These are phyloP conservation scores for Lindbergichthys nudifrons DNA, from an alignment of 2,797 vertebrate genomes.

Conservation along the genomic window DNA sequence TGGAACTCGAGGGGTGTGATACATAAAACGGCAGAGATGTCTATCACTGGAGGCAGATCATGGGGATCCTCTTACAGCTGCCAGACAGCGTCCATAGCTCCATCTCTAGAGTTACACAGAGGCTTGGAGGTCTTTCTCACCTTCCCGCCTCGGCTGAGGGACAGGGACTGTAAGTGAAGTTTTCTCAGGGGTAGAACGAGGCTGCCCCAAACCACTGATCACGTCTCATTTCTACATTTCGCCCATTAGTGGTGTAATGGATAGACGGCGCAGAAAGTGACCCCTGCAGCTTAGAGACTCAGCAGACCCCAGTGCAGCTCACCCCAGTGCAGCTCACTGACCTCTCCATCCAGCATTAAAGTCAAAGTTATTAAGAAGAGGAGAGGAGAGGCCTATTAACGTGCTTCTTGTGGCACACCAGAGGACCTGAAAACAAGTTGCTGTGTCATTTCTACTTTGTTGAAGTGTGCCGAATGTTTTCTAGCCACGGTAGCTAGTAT, in stretches of 20 bases:
- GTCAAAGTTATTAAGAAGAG: slow-evolving; percentile 20
- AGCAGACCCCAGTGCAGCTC: neutral
- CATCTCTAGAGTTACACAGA: slow-evolving; percentile 65
- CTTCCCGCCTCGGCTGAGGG: slow-evolving; percentile 31
- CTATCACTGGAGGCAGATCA: slow-evolving; percentile 35
- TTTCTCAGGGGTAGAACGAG: slow-evolving; percentile 13
- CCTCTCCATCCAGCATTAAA: slow-evolving; percentile 30
- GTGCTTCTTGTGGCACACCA: slow-evolving; percentile 8
- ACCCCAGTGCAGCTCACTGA: slow-evolving; percentile 2
- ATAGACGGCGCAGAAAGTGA: slow-evolving; percentile 45
- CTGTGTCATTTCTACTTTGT: neutral
- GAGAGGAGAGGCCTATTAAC: neutral
- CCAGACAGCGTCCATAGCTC: slow-evolving; percentile 52
- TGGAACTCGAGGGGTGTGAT: slow-evolving; percentile 53
- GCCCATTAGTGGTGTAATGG: slow-evolving; percentile 49
- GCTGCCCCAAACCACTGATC: slow-evolving; percentile 44
- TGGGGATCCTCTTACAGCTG: slow-evolving; percentile 64
- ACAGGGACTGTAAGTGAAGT: slow-evolving; percentile 23
- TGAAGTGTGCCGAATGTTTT: neutral
- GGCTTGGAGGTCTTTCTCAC: slow-evolving; percentile 65
- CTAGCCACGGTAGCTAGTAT: neutral
- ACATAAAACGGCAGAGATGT: slow-evolving; percentile 54
- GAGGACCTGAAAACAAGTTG: slow-evolving; percentile 11
- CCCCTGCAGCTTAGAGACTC: slow-evolving; percentile 30
- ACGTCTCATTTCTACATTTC: slow-evolving; percentile 59